Evolutionary conservation across 2,797 vertebrate species (phyloP), one percentile per base, ranked within the genome.

Genomic region (Sphenopsis melanotis): DNA sequence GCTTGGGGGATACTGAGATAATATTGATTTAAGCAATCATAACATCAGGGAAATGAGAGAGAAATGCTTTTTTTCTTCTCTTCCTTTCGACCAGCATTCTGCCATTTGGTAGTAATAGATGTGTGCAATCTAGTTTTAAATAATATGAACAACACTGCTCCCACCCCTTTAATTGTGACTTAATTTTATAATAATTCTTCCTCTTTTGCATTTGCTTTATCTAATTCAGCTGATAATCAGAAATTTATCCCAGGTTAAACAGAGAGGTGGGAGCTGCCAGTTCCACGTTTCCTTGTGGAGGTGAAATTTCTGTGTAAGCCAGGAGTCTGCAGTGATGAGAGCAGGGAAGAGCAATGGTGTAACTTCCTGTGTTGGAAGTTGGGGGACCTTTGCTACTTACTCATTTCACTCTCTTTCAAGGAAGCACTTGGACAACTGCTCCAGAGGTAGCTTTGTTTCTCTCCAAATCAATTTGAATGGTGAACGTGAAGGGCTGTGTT

Each of bases 11-110:
- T 95, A 88, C 87, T 93, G 89, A 41, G 74, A 95, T 96, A 97
- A 96, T 97, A 97, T 94, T 97, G 96, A 93, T 97, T 95, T 96
- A 97, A 96, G 95, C 80, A 96, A 94, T 97, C 94, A 96, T 96
- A 96, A 96, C 94, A 97, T 97, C 92, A 95, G 89, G 83, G 95
- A 92, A 94, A 83, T 90, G 76, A 95, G 82, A 90, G 49, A 85
- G 76, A 93, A 93, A 81, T 80, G 69, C 55, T 91, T 88, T 68
- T 81, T 91, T 93, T 79, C 70, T 85, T 59, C 42, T 86, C 69
- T 87, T 92, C 76, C 72, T 93, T 83, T 79, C 0, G 2, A 75
- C 39, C 41, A 74, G 72, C 34, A 37, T 86, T 86, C 72, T 94
- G 34, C 39, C 32, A 39, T 72, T 87, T 86, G 59, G 16, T 53